These are phyloP conservation scores for Catostylus mosaicus DNA, from an alignment of 30 jellyfish, hydroid and myxozoan species.

Conservation along the genomic window DNA sequence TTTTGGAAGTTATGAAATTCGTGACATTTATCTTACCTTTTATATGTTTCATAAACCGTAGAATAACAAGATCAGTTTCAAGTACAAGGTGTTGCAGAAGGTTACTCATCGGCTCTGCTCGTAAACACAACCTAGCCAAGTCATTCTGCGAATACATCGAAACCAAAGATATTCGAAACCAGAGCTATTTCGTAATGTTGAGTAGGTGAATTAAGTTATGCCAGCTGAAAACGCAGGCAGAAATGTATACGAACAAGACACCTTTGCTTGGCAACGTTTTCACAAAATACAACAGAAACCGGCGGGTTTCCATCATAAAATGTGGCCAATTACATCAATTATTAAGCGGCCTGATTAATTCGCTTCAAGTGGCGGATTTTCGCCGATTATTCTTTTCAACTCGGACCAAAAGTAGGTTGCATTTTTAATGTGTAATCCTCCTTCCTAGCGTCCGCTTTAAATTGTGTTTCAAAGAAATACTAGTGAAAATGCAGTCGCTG, in stretches of 20 bases:
- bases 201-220: background rate
- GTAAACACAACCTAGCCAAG: background rate
- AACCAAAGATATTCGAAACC: background rate
- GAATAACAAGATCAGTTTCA: background rate
- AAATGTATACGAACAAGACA: background rate
- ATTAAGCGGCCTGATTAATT: background rate
- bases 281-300: background rate
- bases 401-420: no score
- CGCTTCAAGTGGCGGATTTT: background rate
- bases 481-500: no score
- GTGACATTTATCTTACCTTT: constrained; percentile 8
- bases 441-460: no score
- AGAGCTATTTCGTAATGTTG: background rate
- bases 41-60: constrained; percentile 20
- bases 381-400: background rate
- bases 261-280: background rate
- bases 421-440: no score
- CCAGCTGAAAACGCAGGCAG: background rate
- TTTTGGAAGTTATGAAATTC: no score
- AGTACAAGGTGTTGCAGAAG: background rate
- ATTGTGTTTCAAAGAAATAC: no score
- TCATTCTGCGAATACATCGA: constrained; percentile 17
- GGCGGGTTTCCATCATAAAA: background rate
- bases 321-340: background rate
- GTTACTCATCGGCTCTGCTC: background rate